Evolutionary conservation across 1,140 invertebrate species (phyloP), one percentile per base, ranked within the genome.

Genomic region (Neodiprion pinetum): DNA sequence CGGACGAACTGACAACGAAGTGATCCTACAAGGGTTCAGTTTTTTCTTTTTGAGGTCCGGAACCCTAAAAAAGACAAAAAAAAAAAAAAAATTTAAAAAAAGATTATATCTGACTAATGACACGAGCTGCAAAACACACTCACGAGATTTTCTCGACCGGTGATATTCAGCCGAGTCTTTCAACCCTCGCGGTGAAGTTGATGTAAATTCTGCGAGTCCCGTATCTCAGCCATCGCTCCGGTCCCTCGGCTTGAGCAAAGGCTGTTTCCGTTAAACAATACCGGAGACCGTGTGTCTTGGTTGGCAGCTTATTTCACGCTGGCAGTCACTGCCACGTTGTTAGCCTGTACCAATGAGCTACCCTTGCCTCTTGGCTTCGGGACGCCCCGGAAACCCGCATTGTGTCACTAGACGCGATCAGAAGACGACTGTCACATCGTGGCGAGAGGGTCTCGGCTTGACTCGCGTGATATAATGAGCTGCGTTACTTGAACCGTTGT

Each of bases 261-360:
- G 67, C 21, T 69, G 67, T 47, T 48, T 48, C 12, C 66, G 79
- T 81, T 80, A 81, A 80, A 80, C 78, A 81, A 81, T 74, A 75
- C 77, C 75, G 66, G 75, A 79, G 78, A 81, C 76, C 77, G 79
- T 82, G 80, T 77, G 80, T 84, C 81, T 79, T 72, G 75, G 74
- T 75, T 83, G 79, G 81, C 81, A 84, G 83, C 80, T 83, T 79
- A 82, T 83, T 84, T 83, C 80, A 82, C 80, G 82, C 79, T 80
- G 74, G 76, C 79, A 83, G 79, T 61, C 53, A 61, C 76, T 76
- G 74, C 79, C 77, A 73, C 75, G 76, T 76, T 75, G 72, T 73
- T 48, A 75, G 68, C 74, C 72, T 74, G 61, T 74, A 72, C 75
- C 77, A 74, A 68, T 70, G 75, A 76, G 9, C 47, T 71, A 61